Percentiles rank a stretch among this genome's conserved stretches.
phyloP scores from a whole-genome alignment of 1,140 invertebrate genomes.

The Ladona fulva region DNA sequence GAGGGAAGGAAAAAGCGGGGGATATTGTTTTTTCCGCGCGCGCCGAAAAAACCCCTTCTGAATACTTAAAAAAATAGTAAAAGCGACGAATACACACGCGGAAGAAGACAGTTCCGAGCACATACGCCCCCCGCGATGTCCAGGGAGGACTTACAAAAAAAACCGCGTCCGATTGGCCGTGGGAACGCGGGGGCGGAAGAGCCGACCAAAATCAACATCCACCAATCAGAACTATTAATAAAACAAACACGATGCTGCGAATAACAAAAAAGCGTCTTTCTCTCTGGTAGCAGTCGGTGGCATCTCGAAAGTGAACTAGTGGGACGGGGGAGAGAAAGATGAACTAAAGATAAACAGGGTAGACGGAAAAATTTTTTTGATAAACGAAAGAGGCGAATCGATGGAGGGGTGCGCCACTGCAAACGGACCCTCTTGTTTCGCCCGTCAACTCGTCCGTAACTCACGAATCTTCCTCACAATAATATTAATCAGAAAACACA shows the following conservation, averaged over 20 bases:
- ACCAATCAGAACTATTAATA: conserved; percentile 10
- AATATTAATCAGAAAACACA: too few relatives aligned
- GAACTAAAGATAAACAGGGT: too few relatives aligned
- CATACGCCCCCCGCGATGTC: background rate
- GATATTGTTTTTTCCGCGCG: background rate
- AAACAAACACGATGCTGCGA: conserved; percentile 4
- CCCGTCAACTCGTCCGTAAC: too few relatives aligned
- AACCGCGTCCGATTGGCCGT: background rate
- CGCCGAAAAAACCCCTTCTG: background rate
- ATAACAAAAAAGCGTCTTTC: background rate
- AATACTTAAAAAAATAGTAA: background rate
- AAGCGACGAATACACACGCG: background rate
- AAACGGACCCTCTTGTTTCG: too few relatives aligned
- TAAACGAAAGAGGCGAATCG: too few relatives aligned
- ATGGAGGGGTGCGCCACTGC: too few relatives aligned
- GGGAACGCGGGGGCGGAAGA: background rate
- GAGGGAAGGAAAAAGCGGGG: background rate
- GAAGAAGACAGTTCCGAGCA: background rate
- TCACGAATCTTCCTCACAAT: too few relatives aligned
- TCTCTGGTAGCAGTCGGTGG: too few relatives aligned
- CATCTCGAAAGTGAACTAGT: too few relatives aligned
- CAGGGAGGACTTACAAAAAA: background rate
- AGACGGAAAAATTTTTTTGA: too few relatives aligned
- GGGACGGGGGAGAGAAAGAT: too few relatives aligned
- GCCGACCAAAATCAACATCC: background rate